These are phyloP conservation scores for Ormyrus thymus DNA, from an alignment of 2,888 invertebrate species.

Conservation along the genomic window DNA sequence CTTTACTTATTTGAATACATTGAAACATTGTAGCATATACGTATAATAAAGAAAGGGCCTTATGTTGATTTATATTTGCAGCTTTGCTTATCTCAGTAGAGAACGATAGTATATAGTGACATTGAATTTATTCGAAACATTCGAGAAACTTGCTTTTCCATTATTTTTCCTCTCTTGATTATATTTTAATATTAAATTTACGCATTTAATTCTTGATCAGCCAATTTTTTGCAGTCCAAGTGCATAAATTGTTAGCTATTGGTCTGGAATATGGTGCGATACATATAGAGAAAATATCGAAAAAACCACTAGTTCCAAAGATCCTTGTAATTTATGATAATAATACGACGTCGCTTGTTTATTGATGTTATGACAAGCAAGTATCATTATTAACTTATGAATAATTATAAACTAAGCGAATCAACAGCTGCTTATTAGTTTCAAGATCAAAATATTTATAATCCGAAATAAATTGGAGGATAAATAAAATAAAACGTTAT, in stretches of 20 bases:
- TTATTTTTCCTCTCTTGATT: not conserved
- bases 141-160: slow-evolving; percentile 25
- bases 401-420: no score
- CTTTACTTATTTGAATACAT: not conserved
- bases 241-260: not conserved
- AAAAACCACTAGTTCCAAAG: no score
- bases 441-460: no score
- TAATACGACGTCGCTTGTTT: slow-evolving; percentile 7
- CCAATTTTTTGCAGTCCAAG: no score
- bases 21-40: no score
- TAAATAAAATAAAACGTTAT: no score
- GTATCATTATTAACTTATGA: not conserved
- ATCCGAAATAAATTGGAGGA: no score
- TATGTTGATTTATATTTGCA: slow-evolving; percentile 13
- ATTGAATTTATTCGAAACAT: slow-evolving; percentile 21
- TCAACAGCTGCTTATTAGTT: no score
- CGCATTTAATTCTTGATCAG: no score
- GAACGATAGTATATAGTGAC: not conserved
- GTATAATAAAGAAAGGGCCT: no score
- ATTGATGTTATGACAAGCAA: slow-evolving; percentile 15
- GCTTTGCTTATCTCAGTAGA: slow-evolving; percentile 2
- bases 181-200: not conserved
- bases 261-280: no score
- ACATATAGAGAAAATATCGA: no score
- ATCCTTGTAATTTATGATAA: not conserved